phyloP scores from a whole-genome alignment of 2,113 vertebrate genomes.

The Patagioenas fasciata region DNA sequence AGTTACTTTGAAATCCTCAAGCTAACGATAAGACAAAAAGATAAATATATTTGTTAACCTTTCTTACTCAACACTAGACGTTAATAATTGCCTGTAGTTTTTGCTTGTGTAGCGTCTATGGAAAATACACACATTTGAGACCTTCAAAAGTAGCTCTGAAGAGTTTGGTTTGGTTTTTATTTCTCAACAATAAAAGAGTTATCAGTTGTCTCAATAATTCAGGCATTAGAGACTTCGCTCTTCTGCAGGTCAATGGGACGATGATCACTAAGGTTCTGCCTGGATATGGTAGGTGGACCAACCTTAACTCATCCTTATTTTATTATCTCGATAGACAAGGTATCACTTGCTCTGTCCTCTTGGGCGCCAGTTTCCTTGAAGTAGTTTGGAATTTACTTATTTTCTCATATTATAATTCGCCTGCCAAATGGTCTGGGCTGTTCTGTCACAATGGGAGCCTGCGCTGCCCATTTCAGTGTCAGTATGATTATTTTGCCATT shows the following conservation, averaged over 20 bases:
- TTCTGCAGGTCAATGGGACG: not conserved
- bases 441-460: not conserved
- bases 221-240: not conserved
- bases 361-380: not conserved
- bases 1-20: not conserved
- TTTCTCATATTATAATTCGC: not conserved
- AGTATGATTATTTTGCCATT: not conserved
- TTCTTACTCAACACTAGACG: not conserved
- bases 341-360: not conserved
- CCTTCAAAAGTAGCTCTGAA: not conserved
- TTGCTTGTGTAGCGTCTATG: not conserved
- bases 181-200: slow-evolving; percentile 1
- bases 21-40: not conserved
- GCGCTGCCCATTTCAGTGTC: rapidly evolving
- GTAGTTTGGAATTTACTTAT: not conserved
- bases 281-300: not conserved
- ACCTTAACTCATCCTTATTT: not conserved
- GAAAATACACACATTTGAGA: not conserved
- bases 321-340: not conserved
- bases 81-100: not conserved
- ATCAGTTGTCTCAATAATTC: slow-evolving; percentile 8
- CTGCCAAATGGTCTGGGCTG: not conserved
- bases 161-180: not conserved
- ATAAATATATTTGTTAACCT: not conserved
- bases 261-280: not conserved